A percentile compares a stretch with the other conserved stretches of the same genome.
Evolutionary conservation across 2,888 invertebrate genomes (phyloP).

Genomic region (Drosophila atripex): DNA sequence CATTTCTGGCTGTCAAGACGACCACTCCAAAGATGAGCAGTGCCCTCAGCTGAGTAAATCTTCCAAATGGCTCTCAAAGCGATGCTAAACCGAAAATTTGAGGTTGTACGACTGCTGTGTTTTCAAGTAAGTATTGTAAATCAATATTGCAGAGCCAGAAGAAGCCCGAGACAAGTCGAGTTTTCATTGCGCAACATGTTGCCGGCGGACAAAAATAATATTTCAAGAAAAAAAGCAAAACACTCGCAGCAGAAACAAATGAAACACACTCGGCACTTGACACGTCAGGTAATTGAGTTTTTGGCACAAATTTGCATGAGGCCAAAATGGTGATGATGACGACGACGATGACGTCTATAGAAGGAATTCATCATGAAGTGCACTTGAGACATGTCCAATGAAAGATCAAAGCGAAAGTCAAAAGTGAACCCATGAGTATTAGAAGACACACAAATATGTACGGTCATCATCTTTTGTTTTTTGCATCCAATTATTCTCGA

Average conservation of each 20-base stretch:
- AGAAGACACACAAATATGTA: not conserved
- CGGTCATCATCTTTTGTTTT: slow-evolving; percentile 10
- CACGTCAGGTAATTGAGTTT: slow-evolving; percentile 49
- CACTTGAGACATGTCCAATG: slow-evolving; percentile 36
- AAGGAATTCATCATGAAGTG: slow-evolving; percentile 43
- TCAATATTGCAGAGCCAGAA: slow-evolving; percentile 26
- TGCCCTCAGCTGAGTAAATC: slow-evolving; percentile 27
- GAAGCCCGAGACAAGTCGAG: slow-evolving; percentile 19
- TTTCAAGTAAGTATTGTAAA: slow-evolving; percentile 39
- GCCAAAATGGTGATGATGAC: slow-evolving; percentile 36
- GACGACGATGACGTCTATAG: slow-evolving; percentile 29
- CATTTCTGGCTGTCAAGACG: slow-evolving; percentile 17
- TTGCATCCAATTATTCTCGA: not conserved
- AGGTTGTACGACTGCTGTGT: slow-evolving; percentile 17
- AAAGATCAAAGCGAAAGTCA: slow-evolving; percentile 49
- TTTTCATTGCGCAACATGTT: slow-evolving; percentile 40
- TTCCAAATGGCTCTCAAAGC: slow-evolving; percentile 32
- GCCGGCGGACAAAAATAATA: slow-evolving; percentile 10
- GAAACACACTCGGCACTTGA: slow-evolving; percentile 44
- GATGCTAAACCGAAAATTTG: slow-evolving; percentile 28
- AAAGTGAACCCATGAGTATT: slow-evolving; percentile 33
- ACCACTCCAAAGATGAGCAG: slow-evolving; percentile 23
- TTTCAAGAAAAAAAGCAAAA: slow-evolving; percentile 1
- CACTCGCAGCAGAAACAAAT: slow-evolving; percentile 28
- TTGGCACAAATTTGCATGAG: slow-evolving; percentile 49